Evolutionary conservation across 2,113 vertebrate species (phyloP).

Genomic region (Euleptes europaea): DNA sequence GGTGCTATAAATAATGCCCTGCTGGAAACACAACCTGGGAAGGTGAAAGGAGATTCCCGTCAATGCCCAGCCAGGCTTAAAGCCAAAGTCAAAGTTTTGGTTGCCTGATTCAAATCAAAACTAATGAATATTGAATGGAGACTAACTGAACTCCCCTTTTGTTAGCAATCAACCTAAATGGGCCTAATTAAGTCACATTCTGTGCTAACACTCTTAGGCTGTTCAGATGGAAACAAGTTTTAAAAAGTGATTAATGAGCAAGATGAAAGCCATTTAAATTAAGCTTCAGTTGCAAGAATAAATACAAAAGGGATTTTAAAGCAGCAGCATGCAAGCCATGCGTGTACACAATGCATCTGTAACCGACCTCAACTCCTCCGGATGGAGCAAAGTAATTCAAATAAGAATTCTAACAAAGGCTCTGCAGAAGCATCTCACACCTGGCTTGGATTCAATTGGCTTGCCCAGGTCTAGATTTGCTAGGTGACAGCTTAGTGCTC

Average conservation of each 20-base stretch:
- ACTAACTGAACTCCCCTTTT: not conserved
- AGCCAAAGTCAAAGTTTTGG: not conserved
- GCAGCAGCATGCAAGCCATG: not conserved
- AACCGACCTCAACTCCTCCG: not conserved
- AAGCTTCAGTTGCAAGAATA: slow-evolving; percentile 1
- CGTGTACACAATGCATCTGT: not conserved
- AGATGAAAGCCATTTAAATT: not conserved
- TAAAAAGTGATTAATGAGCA: not conserved
- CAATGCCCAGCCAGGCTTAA: not conserved
- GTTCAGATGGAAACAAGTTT: slow-evolving; percentile 6
- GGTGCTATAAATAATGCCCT: not conserved
- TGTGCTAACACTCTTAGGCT: not conserved
- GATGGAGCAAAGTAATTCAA: not conserved
- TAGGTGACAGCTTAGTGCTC: slow-evolving; percentile 7
- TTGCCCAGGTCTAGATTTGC: not conserved
- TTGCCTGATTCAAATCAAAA: not conserved
- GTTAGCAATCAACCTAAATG: not conserved
- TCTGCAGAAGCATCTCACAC: not conserved
- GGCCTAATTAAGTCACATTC: not conserved
- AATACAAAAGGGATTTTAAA: not conserved
- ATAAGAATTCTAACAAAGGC: not conserved
- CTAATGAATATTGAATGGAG: not conserved
- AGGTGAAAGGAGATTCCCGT: not conserved
- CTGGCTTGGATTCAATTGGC: not conserved
- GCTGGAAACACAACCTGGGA: not conserved